Percentiles rank a stretch among this genome's conserved stretches.
Evolutionary conservation across 1,140 invertebrate genomes (phyloP).

Genomic region (Frieseomelitta varia): DNA sequence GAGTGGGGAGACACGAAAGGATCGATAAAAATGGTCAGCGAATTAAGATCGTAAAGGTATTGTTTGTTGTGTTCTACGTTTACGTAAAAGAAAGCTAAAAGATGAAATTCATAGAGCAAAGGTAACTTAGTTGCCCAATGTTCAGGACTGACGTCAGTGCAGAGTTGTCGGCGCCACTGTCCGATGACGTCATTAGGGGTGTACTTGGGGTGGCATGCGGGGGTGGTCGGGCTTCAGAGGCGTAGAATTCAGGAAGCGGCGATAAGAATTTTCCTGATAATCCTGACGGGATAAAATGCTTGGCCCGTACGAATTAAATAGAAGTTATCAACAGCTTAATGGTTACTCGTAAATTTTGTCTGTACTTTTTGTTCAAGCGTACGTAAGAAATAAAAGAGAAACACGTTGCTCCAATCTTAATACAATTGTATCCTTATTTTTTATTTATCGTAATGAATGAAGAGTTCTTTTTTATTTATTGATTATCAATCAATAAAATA

Average conservation of each 20-base stretch:
- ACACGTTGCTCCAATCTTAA: neutral
- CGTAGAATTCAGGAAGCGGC: constrained; percentile 48
- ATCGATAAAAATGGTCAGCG: neutral
- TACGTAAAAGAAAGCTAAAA: neutral
- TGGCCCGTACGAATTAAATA: neutral
- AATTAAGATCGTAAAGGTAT: neutral
- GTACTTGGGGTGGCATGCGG: constrained; percentile 26
- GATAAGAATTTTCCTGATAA: constrained; percentile 47
- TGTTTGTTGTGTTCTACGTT: neutral
- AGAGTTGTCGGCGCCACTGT: constrained; percentile 64
- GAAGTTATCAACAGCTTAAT: neutral
- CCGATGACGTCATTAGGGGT: constrained; percentile 70
- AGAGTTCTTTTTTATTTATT: neutral
- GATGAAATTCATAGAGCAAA: constrained; percentile 21
- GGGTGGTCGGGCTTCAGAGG: constrained; percentile 52
- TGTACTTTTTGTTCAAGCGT: too few relatives aligned
- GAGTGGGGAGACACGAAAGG: too few relatives aligned
- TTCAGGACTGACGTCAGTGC: constrained; percentile 63
- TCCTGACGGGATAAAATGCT: constrained; percentile 10
- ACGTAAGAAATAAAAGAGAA: neutral
- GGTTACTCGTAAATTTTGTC: neutral
- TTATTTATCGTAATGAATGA: neutral
- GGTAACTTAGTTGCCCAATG: constrained; percentile 27
- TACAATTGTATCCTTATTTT: neutral
- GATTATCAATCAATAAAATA: neutral